Evolutionary conservation across 2,888 invertebrate species (phyloP).

Genomic region (Dicranocentrus wangi): DNA sequence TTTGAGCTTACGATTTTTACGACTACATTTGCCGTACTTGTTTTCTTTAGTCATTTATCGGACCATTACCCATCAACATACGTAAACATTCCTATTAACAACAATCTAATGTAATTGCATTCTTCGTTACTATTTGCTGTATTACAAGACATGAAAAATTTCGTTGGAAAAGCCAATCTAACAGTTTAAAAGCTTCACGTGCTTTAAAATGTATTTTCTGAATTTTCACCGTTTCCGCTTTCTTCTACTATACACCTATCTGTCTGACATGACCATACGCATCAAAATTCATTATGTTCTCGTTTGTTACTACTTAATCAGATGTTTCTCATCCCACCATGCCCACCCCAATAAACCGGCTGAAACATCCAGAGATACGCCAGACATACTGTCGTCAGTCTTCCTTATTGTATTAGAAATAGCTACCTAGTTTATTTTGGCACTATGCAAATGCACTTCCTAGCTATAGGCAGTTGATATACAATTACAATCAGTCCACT

Average conservation of each 20-base stretch:
- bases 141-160: neutral
- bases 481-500: too few relatives aligned
- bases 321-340: neutral
- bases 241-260: too few relatives aligned
- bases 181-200: too few relatives aligned
- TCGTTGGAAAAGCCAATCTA: too few relatives aligned
- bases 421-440: too few relatives aligned
- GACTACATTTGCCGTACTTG: conserved; percentile 18
- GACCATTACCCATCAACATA: conserved; percentile 61
- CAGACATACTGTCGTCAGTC: conserved; percentile 35
- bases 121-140: neutral
- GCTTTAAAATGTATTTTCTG: too few relatives aligned
- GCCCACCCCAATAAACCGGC: neutral
- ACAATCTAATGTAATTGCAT: conserved; percentile 4
- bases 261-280: too few relatives aligned
- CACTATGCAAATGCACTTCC: too few relatives aligned
- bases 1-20: conserved; percentile 16
- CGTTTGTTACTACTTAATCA: conserved; percentile 5
- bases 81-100: neutral
- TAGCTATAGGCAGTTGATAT: too few relatives aligned
- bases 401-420: too few relatives aligned
- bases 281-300: conserved; percentile 2
- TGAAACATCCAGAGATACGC: conserved; percentile 5
- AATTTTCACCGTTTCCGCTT: too few relatives aligned
- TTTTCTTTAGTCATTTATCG: conserved; percentile 59